Base-by-base conservation (phyloP, 2,888 invertebrate species). In the Nomada ruficornis region DNA sequence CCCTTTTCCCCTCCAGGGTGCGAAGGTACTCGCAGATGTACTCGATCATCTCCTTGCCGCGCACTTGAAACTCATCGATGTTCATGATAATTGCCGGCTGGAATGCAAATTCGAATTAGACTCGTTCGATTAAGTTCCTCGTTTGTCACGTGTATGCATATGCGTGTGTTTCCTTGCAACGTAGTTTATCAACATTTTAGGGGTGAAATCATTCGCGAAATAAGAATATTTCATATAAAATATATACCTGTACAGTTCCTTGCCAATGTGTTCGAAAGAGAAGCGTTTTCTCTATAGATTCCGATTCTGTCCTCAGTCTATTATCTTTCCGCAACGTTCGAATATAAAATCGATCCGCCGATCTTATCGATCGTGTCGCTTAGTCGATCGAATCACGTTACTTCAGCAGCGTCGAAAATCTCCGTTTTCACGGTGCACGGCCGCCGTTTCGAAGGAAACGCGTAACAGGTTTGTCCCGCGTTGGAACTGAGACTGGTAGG, bases 11-110 rank as follows among this genome's bases (percentile, higher is more conserved):
- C 20, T 95, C 95, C 87, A 98, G 94, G n/a, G 96, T 97, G 82
- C 96, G 96, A 95, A 98, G 95, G 92, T 98, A 99, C 88, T 97
- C 96, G 94, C 98, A 98, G 88, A 99, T 98, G 94, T 98, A 98
- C 93, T 99, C 98, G 85, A 99, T 97, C 98, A 98, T 98, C 95
- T 98, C 97, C 93, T 97, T 97, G 67, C 98, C 98, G 77, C 97
- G 96, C 79, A 96, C 95, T 73, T 98, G 96, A 94, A 99, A 98
- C 94, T 98, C 98, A 86, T 97, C 96, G 84, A 97, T 96, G 94
- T 98, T 97, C 98, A 98, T 98, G 92, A 91, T 94, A 73, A 74
- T 70, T 57, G 64, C 64, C 73, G 55, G 74, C 82, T 87, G 86
- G 62, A 86, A 88, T 78, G 67, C 59, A 78, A 36, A 84, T 81